Evolutionary conservation across 2,113 vertebrate species (phyloP).

Genomic region (Apodemus speciosus): DNA sequence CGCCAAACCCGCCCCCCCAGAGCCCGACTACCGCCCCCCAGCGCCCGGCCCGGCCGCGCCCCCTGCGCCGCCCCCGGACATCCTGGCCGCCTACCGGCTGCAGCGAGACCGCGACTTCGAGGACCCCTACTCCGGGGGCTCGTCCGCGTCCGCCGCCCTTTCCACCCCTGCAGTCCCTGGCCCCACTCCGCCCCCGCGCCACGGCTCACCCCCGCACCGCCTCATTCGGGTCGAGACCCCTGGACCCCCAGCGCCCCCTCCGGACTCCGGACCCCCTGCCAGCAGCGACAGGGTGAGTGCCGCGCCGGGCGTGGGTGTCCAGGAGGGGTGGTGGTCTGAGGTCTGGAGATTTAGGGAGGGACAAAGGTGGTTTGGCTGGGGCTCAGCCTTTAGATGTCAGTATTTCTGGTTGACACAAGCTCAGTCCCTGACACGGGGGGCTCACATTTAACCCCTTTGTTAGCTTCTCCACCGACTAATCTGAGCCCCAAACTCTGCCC

Average conservation of each 20-base stretch:
- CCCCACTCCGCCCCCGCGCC: slow-evolving; percentile 89
- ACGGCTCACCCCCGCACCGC: slow-evolving; percentile 94
- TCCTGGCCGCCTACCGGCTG: slow-evolving; percentile 94
- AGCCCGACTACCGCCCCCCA: slow-evolving; percentile 91
- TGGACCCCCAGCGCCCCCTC: slow-evolving; percentile 83
- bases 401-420: background rate
- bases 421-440: slow-evolving; percentile 34
- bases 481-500: slow-evolving; percentile 56
- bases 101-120: slow-evolving; percentile 97
- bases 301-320: background rate
- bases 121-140: slow-evolving; percentile 92
- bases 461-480: slow-evolving; percentile 24
- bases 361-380: slow-evolving; percentile 71
- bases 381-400: slow-evolving; percentile 31
- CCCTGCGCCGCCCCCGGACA: slow-evolving; percentile 92
- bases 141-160: slow-evolving; percentile 78
- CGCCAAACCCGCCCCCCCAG: slow-evolving; percentile 93
- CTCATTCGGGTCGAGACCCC: slow-evolving; percentile 95
- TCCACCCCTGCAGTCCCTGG: slow-evolving; percentile 79
- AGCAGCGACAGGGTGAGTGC: slow-evolving; percentile 77
- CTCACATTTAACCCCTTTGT: slow-evolving; percentile 69
- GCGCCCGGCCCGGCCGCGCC: slow-evolving; percentile 83
- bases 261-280: slow-evolving; percentile 71
- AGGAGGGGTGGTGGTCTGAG: slow-evolving; percentile 29
- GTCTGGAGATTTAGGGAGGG: slow-evolving; percentile 58